Base-by-base conservation (phyloP, 1,140 invertebrate genomes). In the Tetragonula clypearis region DNA sequence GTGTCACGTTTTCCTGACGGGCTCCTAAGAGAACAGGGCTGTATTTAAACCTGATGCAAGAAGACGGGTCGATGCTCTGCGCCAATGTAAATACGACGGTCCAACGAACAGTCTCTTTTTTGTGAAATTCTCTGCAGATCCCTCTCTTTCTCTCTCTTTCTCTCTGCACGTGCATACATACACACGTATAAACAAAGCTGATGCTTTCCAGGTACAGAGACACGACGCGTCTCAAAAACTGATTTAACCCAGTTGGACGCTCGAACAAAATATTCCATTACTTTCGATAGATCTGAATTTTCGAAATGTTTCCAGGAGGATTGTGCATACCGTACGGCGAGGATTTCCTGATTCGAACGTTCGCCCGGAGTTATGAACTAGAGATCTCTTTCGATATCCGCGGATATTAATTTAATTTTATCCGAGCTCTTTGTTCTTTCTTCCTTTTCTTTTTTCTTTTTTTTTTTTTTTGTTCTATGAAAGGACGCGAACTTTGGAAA, bases 351-450 rank as follows among this genome's bases (percentile, higher is more conserved):
- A 69, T 75, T 86, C 35, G 6, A 1, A 21, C 58, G 60, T 69
- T 68, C 17, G 19, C 60, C 53, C 41, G 83, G 19, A n/a, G 23
- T 62, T 79, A 58, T 79, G 60, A 71, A 88, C 60, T 65, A 66
- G 41, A 49, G 41, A 49, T 49, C 69, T 56, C 17, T 26, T 17
- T 21, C 41, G 55, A 68, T 65, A 87, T 76, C 73, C 56, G 55
- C 26, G 0, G 65, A 87, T 87, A 87, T 87, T 79, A 86, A 72
- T 17, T 75, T 68, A 26, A 17, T 41, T 87, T 84, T 87, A 84
- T 49, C 41, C 35, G 80, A 82, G 72, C 78, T 76, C 83, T 87
- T 84, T 82, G 41, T 49, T 49, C 6, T 8, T 49, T 49, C 41
- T 49, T 49, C 8, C 8, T 8, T 8, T 49, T 49, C 8, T 49